Conservation (phyloP, 2,113 vertebrate species). For the Hippocampus abdominalis region DNA sequence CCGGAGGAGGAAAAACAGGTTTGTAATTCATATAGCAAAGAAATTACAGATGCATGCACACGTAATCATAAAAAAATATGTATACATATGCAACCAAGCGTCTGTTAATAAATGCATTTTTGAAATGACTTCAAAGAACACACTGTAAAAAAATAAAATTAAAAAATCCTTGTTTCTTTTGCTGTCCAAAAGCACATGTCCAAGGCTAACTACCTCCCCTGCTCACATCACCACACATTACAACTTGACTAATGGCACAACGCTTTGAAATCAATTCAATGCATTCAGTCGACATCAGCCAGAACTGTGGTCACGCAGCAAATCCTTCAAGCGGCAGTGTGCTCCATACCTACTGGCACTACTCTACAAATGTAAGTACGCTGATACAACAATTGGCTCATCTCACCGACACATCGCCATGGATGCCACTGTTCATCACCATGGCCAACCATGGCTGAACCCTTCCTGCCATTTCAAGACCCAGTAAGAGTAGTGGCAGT, state of each 20-base stretch:
- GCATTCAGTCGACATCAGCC: neutral
- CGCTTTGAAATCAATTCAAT: neutral
- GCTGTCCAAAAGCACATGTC: too few species aligned
- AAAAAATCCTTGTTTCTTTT: too few species aligned
- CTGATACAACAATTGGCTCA: neutral
- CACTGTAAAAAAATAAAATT: too few species aligned
- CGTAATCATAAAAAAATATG: neutral
- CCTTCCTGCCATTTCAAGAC: neutral
- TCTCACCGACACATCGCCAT: too few species aligned
- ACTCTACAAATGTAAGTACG: neutral
- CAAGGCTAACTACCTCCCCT: too few species aligned
- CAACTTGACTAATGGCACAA: neutral
- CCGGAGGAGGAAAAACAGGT: constrained; percentile 5
- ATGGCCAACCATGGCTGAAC: neutral
- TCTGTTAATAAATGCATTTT: neutral
- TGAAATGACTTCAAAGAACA: neutral
- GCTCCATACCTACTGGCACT: neutral
- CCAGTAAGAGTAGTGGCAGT: neutral
- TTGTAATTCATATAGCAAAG: constrained; percentile 2
- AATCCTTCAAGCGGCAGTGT: neutral
- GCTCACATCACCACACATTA: too few species aligned
- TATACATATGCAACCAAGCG: neutral
- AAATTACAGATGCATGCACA: neutral
- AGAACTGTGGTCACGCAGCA: neutral
- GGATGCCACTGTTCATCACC: too few species aligned